These are phyloP conservation scores for Clarias magur DNA, from an alignment of 2,113 vertebrate genomes.

Conservation along the genomic window DNA sequence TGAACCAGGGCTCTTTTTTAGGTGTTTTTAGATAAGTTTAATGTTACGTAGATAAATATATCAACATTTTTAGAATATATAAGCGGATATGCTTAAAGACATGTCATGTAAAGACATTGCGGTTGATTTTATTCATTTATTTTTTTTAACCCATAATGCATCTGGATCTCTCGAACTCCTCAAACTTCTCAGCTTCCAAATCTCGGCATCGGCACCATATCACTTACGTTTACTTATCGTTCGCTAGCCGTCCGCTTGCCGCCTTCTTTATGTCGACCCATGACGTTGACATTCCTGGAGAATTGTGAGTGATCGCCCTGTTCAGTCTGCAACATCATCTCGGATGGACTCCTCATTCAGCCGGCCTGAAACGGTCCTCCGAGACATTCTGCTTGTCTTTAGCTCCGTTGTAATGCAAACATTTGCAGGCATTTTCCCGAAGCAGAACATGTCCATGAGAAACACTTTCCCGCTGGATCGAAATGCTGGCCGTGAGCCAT, in stretches of 20 bases:
- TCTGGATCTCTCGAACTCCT: background rate
- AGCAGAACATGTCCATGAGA: slow-evolving; percentile 11
- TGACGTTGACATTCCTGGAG: background rate
- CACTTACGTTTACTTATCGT: no score
- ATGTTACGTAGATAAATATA: background rate
- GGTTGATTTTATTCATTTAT: background rate
- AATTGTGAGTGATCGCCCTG: background rate
- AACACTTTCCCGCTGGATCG: background rate
- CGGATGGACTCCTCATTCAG: background rate
- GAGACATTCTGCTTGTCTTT: no score
- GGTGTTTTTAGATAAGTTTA: no score
- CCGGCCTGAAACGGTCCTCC: background rate
- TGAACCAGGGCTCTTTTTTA: slow-evolving; percentile 6
- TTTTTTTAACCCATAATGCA: background rate
- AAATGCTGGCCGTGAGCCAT: slow-evolving; percentile 14
- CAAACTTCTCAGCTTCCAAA: background rate
- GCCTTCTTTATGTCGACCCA: background rate
- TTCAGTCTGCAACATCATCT: background rate
- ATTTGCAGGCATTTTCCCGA: background rate
- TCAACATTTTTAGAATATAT: background rate
- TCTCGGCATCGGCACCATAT: no score
- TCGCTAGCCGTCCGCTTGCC: background rate
- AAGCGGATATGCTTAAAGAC: no score
- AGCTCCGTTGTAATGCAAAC: background rate
- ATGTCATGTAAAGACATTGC: background rate